A percentile compares a stretch with the other conserved stretches of the same genome.
Conservation (phyloP, 2,888 invertebrate genomes). For the Xanthorhoe spadicearia region DNA sequence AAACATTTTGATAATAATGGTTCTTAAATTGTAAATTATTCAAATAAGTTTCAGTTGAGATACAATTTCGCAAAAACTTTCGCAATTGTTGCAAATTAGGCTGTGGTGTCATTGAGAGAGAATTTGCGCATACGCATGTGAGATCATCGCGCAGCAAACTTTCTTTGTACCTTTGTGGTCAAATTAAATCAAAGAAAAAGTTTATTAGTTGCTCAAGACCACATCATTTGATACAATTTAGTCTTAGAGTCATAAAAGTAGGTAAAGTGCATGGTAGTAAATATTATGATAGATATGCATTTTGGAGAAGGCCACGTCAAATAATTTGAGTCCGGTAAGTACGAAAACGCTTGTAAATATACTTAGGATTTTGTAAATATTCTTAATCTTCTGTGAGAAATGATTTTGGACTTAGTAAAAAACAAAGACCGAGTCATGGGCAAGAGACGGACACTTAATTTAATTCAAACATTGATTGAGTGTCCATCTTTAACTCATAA, state of each 20-base stretch:
- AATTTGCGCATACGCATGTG: slow-evolving; percentile 9
- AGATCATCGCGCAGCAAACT: slow-evolving; percentile 23
- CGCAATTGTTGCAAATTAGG: slow-evolving; percentile 1
- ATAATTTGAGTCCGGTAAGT: too few relatives aligned
- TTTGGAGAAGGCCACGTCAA: too few relatives aligned
- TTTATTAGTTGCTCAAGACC: slow-evolving; percentile 26
- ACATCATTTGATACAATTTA: slow-evolving; percentile 28
- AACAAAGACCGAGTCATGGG: too few relatives aligned
- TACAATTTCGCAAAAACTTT: slow-evolving; percentile 12
- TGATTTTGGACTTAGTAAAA: too few relatives aligned
- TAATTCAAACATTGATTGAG: too few relatives aligned
- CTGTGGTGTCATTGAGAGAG: slow-evolving; percentile 14
- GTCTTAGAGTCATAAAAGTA: slow-evolving; percentile 6
- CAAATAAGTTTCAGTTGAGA: not conserved
- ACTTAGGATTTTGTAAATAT: too few relatives aligned
- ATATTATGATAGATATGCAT: too few relatives aligned
- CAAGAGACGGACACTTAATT: too few relatives aligned
- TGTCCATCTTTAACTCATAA: too few relatives aligned
- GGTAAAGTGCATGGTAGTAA: too few relatives aligned
- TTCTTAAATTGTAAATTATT: not conserved
- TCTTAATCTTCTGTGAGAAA: too few relatives aligned
- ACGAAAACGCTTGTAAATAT: too few relatives aligned
- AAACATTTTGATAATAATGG: not conserved
- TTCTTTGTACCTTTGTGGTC: slow-evolving; percentile 41
- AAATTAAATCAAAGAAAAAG: slow-evolving; percentile 40